These are phyloP conservation scores for Pogonocherus hispidulus DNA, from an alignment of 2,888 invertebrate species.

Conservation along the genomic window DNA sequence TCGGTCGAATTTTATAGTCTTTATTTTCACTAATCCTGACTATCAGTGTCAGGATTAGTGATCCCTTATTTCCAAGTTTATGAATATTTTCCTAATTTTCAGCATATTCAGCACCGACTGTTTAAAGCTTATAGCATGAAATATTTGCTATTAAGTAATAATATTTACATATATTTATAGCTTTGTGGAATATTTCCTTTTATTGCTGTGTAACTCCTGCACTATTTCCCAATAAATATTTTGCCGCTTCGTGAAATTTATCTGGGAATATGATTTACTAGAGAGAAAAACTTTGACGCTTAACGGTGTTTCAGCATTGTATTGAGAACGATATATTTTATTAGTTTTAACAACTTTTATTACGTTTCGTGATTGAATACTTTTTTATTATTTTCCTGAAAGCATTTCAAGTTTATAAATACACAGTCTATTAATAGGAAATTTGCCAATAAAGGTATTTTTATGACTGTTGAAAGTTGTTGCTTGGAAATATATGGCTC, in stretches of 20 bases:
- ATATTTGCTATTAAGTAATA: no score
- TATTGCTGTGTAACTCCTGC: no score
- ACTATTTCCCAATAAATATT: constrained; percentile 56
- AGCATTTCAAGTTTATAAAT: constrained; percentile 22
- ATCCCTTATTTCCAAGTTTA: no score
- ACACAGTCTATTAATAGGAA: constrained; percentile 11
- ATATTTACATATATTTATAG: no score
- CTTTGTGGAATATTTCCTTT: no score
- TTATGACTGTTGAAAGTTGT: constrained; percentile 2
- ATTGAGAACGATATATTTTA: constrained; percentile 35
- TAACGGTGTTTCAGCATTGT: constrained; percentile 28
- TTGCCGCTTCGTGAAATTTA: constrained; percentile 60
- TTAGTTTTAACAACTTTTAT: constrained; percentile 36
- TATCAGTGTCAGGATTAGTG: no score
- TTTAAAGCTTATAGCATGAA: no score
- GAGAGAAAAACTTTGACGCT: constrained; percentile 47
- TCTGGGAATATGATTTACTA: constrained; percentile 61
- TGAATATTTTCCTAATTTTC: no score
- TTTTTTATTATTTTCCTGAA: constrained; percentile 12
- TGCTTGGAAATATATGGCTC: no score
- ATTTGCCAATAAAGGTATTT: background rate
- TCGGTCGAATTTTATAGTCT: no score
- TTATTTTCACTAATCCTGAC: no score
- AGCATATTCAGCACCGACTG: no score
- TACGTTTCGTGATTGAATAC: constrained; percentile 26